phyloP scores from a whole-genome alignment of 35 echinoderm and acorn worm species.

The Strongylocentrotus purpuratus region DNA sequence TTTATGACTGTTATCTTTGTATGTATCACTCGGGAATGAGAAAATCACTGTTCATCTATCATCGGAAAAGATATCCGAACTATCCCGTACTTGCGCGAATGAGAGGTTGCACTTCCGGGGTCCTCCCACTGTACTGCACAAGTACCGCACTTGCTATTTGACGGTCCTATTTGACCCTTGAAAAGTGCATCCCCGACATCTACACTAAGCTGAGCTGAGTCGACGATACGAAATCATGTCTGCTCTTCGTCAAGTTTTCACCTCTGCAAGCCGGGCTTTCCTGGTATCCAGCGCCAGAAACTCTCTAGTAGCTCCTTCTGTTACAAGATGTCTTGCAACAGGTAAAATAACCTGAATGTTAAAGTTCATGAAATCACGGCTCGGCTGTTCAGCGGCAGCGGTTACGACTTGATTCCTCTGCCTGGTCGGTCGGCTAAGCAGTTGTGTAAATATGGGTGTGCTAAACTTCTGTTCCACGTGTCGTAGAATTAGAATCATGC shows the following conservation, averaged over 20 bases:
- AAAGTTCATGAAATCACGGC: neutral
- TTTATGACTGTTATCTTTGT: too few species aligned
- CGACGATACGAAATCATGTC: neutral
- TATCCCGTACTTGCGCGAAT: neutral
- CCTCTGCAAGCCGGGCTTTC: constrained; percentile 13
- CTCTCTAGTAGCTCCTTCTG: neutral
- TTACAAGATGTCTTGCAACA: constrained; percentile 35
- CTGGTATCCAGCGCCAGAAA: neutral
- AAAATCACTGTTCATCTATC: too few species aligned
- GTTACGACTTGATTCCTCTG: neutral
- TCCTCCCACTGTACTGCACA: neutral
- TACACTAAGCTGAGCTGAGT: neutral
- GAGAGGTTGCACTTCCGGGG: constrained; percentile 27
- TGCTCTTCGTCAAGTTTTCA: neutral
- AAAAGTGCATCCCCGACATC: too few species aligned
- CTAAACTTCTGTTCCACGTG: too few species aligned
- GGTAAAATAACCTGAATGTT: neutral
- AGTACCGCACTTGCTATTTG: too few species aligned
- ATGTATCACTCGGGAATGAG: too few species aligned
- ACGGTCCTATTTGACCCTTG: too few species aligned
- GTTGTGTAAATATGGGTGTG: neutral
- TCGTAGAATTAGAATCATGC: too few species aligned
- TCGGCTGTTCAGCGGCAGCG: neutral
- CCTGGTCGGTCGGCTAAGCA: neutral
- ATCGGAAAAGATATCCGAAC: constrained; percentile 18